These are phyloP conservation scores for Sclerurus mexicanus DNA, from an alignment of 2,113 vertebrate species.

Conservation along the genomic window DNA sequence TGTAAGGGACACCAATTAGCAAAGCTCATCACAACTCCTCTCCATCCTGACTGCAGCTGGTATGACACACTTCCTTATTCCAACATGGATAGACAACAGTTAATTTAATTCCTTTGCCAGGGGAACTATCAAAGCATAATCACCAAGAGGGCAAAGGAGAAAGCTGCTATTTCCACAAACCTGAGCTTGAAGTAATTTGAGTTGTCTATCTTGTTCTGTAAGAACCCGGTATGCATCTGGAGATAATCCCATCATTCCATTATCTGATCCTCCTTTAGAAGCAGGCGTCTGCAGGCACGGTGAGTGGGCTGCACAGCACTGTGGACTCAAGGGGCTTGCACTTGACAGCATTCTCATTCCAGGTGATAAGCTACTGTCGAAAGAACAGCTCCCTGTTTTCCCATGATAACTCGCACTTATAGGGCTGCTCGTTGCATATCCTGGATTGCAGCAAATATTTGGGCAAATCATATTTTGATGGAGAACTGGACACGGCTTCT, in stretches of 20 bases:
- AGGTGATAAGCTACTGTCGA: neutral
- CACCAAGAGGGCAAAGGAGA: neutral
- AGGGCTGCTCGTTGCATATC: constrained; percentile 62
- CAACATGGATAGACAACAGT: neutral
- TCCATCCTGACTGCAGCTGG: neutral
- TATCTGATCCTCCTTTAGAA: constrained; percentile 37
- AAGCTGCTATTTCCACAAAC: constrained; percentile 68
- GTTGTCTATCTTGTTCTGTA: constrained; percentile 88
- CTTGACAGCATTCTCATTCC: constrained; percentile 6
- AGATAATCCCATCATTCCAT: constrained; percentile 75
- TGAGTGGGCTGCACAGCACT: constrained; percentile 60
- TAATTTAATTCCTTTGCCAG: neutral
- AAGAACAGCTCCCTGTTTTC: constrained; percentile 13
- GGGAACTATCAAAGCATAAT: neutral
- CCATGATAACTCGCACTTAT: constrained; percentile 41
- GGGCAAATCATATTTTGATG: constrained; percentile 63
- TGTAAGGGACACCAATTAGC: neutral
- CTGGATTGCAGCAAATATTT: constrained; percentile 63
- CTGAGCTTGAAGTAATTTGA: constrained; percentile 93
- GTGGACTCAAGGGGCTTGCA: constrained; percentile 25
- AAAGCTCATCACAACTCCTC: neutral
- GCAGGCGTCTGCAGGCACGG: constrained; percentile 26
- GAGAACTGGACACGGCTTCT: constrained; percentile 48
- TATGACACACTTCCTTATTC: neutral
- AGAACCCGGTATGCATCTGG: constrained; percentile 85